Evolutionary conservation across 2,113 vertebrate genomes (phyloP).

Genomic region (Hyperopisus bebe): DNA sequence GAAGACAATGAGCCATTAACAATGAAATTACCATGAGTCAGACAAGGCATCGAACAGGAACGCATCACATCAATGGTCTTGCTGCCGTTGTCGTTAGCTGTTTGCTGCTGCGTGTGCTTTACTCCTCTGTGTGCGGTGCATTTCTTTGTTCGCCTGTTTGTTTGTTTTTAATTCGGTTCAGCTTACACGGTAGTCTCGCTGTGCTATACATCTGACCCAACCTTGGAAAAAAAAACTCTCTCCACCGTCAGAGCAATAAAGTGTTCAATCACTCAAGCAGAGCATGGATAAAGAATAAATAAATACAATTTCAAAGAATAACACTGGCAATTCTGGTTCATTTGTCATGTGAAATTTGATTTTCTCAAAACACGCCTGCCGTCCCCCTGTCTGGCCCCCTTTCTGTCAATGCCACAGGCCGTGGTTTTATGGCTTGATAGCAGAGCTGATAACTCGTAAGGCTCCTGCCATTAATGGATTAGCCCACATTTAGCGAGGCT

Average conservation of each 20-base stretch:
- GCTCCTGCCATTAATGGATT: conserved; percentile 12
- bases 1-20: background rate
- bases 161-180: background rate
- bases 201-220: conserved; percentile 23
- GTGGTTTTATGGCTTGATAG: conserved; percentile 21
- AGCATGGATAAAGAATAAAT: conserved; percentile 21
- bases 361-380: conserved; percentile 36
- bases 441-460: conserved; percentile 21
- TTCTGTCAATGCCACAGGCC: conserved; percentile 33
- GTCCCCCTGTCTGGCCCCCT: conserved; percentile 23
- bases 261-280: conserved; percentile 42
- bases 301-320: conserved; percentile 24
- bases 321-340: conserved; percentile 34
- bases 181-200: background rate
- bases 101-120: background rate
- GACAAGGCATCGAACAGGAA: background rate
- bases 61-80: background rate
- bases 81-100: background rate
- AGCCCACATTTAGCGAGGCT: conserved; percentile 30
- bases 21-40: background rate
- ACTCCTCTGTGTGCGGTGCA: background rate
- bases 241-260: conserved; percentile 27
- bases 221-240: conserved; percentile 26
- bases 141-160: background rate
- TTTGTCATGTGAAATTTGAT: conserved; percentile 46